These are phyloP conservation scores for Lithobates pipiens DNA, from an alignment of 2,797 vertebrate species.

Conservation along the genomic window DNA sequence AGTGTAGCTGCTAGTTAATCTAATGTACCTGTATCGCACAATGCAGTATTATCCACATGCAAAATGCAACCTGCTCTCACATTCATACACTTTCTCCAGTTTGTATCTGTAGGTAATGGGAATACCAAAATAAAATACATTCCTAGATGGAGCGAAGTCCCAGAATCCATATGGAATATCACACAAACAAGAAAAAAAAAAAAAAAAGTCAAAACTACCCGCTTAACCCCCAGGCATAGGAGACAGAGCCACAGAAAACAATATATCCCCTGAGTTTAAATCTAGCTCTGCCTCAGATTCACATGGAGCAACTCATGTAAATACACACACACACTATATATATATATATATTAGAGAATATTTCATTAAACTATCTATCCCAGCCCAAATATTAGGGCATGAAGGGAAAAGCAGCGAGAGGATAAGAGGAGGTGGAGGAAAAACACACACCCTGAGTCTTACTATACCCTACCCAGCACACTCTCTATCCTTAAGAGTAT, in stretches of 20 bases:
- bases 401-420: slow-evolving; percentile 41
- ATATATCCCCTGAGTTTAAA: slow-evolving; percentile 66
- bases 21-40: slow-evolving; percentile 16
- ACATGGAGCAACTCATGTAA: slow-evolving; percentile 16
- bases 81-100: not conserved
- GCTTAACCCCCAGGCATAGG: slow-evolving; percentile 19
- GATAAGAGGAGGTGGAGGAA: not conserved
- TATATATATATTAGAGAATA: slow-evolving; percentile 58
- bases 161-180: not conserved
- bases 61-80: not conserved
- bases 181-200: slow-evolving; percentile 1
- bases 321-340: slow-evolving; percentile 10
- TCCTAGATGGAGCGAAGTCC: slow-evolving; percentile 1
- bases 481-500: not conserved
- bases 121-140: not conserved
- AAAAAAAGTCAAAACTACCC: slow-evolving; percentile 34
- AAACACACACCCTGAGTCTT: slow-evolving; percentile 38
- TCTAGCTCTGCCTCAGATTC: slow-evolving; percentile 49
- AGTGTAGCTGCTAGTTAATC: not conserved
- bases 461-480: slow-evolving; percentile 26
- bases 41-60: not conserved
- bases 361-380: slow-evolving; percentile 58
- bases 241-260: slow-evolving; percentile 47
- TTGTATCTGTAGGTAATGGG: slow-evolving; percentile 3
- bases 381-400: slow-evolving; percentile 40